Base-by-base conservation (phyloP, 1,140 invertebrate genomes). In the Drosophila seguyi region DNA sequence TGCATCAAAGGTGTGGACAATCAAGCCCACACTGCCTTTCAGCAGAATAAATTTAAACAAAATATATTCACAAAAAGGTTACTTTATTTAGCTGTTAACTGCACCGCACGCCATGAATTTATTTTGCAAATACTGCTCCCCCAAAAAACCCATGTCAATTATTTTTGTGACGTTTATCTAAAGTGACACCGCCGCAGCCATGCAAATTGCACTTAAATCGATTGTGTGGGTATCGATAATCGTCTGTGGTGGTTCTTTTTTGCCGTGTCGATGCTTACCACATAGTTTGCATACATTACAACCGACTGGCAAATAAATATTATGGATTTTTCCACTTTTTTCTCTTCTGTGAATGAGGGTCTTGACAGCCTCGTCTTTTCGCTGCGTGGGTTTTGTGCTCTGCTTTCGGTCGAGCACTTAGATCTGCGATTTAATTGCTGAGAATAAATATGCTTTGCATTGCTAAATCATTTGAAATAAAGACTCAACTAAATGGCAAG, bases 161-260 rank as follows among this genome's bases (percentile, higher is more conserved):
- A 83, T 84, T 65, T 75, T 44, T 36, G 67, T 72, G 67, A 41
- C 53, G 41, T 75, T 78, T 81, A 76, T 56, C 47, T 16, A 47
- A 81, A 79, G 68, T 79, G 75, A 79, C 75, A 79, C 62, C 81
- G 57, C 62, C 76, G 57, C 45, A 74, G 48, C 36, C 55, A 88
- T 72, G 75, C 61, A 72, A 87, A 87, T 87, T 72, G 65, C 36
- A 52, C 45, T 34, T 65, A 41, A 73, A 79, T 73, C 47, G 62
- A 47, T 61, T 69, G 72, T 80, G 83, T 87, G 84, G 84, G 83
- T 69, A 69, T 79, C 67, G 66, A 72, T 77, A 88, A 87, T 79
- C 41, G 83, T 25, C 45, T 65, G 78, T 29, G 56, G 78, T 72
- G 29, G 42, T 59, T 42, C 36, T 56, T 52, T 56, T 65, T 56